These are phyloP conservation scores for Prenolepis imparis DNA, from an alignment of 2,888 invertebrate genomes.

Conservation along the genomic window DNA sequence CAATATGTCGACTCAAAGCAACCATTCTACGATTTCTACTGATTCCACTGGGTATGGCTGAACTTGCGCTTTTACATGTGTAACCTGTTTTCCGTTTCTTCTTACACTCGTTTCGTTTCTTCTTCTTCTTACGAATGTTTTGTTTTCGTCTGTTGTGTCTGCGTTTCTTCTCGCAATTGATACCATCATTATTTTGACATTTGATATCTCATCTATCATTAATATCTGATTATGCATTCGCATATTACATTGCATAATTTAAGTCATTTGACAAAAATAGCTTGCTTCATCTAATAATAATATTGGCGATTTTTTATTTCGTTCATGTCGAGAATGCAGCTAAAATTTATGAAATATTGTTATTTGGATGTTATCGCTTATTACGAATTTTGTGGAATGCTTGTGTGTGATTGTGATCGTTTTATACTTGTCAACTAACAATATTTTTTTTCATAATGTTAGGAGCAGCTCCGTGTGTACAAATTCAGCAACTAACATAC, in stretches of 20 bases:
- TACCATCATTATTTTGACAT: conserved; percentile 9
- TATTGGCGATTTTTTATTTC: neutral
- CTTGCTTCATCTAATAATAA: neutral
- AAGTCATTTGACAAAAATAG: conserved; percentile 4
- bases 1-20: conserved; percentile 86
- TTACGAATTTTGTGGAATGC: conserved; percentile 21
- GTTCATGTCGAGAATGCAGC: neutral
- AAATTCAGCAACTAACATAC: conserved; percentile 86
- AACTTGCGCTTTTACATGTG: conserved; percentile 61
- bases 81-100: conserved; percentile 50
- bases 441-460: conserved; percentile 65
- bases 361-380: neutral
- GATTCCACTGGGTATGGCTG: conserved; percentile 85
- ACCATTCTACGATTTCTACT: conserved; percentile 85
- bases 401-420: conserved; percentile 15
- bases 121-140: neutral
- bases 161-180: conserved; percentile 31
- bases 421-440: conserved; percentile 45
- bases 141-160: conserved; percentile 44
- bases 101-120: conserved; percentile 18
- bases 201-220: neutral
- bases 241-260: neutral
- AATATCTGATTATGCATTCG: neutral
- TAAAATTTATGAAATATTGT: neutral
- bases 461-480: conserved; percentile 85